Percentiles rank a stretch among this genome's conserved stretches.
Conservation (phyloP, 2,888 invertebrate species). For the Leptura quadrifasciata region DNA sequence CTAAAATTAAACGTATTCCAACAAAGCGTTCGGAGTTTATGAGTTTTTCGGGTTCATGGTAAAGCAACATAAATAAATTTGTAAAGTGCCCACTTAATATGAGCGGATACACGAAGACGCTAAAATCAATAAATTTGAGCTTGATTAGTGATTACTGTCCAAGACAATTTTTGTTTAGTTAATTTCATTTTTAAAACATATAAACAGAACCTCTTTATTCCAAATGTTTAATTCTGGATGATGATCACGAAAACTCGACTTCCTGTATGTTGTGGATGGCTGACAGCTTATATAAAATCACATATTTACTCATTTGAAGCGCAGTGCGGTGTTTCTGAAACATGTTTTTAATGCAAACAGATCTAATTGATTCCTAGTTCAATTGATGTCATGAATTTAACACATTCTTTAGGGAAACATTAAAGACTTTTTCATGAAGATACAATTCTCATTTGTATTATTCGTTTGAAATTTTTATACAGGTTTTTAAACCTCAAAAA, state of each 20-base stretch:
- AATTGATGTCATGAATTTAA: background rate
- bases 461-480: background rate
- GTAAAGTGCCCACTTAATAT: background rate
- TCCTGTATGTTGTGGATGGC: background rate
- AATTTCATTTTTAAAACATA: constrained; percentile 11
- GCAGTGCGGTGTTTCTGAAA: background rate
- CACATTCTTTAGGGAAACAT: background rate
- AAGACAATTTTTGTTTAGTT: constrained; percentile 28
- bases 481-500: background rate
- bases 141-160: constrained; percentile 13
- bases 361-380: background rate
- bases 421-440: background rate
- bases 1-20: constrained; percentile 8
- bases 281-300: background rate
- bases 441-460: background rate
- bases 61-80: constrained; percentile 6
- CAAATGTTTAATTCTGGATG: background rate
- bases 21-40: constrained; percentile 4
- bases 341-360: constrained; percentile 28
- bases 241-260: background rate
- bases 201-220: constrained; percentile 15
- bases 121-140: constrained; percentile 36
- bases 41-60: constrained; percentile 32
- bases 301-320: background rate
- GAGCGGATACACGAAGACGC: constrained; percentile 24